phyloP scores from a whole-genome alignment of 2,797 vertebrate genomes.

The Rousettus madagascariensis region DNA sequence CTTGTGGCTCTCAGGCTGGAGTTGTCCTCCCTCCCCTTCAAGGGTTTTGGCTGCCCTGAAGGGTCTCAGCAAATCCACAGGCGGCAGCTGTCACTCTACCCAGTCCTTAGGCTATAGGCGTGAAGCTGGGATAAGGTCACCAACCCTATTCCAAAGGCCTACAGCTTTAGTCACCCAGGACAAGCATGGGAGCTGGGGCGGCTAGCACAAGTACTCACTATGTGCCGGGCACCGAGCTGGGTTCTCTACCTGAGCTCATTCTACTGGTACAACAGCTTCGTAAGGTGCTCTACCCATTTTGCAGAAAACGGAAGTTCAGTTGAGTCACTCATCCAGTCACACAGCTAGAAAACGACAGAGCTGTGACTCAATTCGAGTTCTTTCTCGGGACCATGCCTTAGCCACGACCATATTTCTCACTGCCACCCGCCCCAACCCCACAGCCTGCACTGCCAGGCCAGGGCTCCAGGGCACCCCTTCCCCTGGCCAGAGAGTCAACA shows the following conservation, averaged over 20 bases:
- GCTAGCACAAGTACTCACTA: neutral
- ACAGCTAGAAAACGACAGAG: neutral
- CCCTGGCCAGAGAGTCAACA: slow-evolving; percentile 72
- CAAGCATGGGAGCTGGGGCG: neutral
- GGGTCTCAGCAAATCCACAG: neutral
- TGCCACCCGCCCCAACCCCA: neutral
- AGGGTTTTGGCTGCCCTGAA: neutral
- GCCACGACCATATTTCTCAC: neutral
- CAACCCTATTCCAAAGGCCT: neutral
- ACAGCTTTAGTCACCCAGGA: neutral
- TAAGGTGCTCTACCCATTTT: neutral
- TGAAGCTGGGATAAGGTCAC: neutral
- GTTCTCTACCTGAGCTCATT: neutral
- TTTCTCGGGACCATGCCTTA: neutral
- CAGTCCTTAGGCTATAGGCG: neutral
- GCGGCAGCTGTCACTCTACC: neutral
- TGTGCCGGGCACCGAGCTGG: neutral
- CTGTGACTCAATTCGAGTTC: neutral
- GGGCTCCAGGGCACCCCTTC: neutral
- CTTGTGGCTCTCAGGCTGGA: neutral
- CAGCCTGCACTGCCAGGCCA: neutral
- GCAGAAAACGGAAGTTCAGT: neutral
- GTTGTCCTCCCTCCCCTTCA: neutral
- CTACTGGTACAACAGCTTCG: neutral
- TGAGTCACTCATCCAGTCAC: neutral